phyloP scores from a whole-genome alignment of 2,797 vertebrate genomes.

The Helostoma temminkii region DNA sequence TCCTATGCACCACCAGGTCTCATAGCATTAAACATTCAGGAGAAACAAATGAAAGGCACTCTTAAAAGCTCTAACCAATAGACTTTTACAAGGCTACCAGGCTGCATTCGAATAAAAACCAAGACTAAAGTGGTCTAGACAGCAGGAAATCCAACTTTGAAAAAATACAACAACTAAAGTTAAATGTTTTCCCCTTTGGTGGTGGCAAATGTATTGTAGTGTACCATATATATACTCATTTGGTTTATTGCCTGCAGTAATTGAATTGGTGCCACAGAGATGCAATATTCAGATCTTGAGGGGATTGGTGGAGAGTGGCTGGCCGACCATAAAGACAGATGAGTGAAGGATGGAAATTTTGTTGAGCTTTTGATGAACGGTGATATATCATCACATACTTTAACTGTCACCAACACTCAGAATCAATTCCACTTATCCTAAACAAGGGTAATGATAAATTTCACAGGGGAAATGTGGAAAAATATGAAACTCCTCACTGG shows the following conservation, averaged over 20 bases:
- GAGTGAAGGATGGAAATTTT: slow-evolving; percentile 61
- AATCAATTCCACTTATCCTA: slow-evolving; percentile 67
- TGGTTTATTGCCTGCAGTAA: slow-evolving; percentile 77
- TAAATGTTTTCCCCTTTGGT: slow-evolving; percentile 75
- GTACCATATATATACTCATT: slow-evolving; percentile 74
- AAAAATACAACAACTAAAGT: slow-evolving; percentile 77
- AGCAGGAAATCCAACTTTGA: slow-evolving; percentile 79
- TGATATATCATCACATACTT: slow-evolving; percentile 71
- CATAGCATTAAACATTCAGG: slow-evolving; percentile 79
- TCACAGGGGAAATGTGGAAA: slow-evolving; percentile 70
- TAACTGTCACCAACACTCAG: slow-evolving; percentile 64
- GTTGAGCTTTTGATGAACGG: slow-evolving; percentile 72
- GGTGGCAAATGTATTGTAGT: slow-evolving; percentile 65
- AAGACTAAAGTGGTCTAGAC: slow-evolving; percentile 82
- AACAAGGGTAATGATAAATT: slow-evolving; percentile 49
- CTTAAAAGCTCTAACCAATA: slow-evolving; percentile 79
- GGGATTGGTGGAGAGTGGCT: slow-evolving; percentile 60
- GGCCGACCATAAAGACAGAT: slow-evolving; percentile 61
- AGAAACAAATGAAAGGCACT: slow-evolving; percentile 80
- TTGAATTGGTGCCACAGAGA: slow-evolving; percentile 76
- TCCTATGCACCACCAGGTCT: slow-evolving; percentile 63
- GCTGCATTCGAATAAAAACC: slow-evolving; percentile 75
- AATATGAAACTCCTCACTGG: slow-evolving; percentile 57
- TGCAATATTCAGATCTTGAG: slow-evolving; percentile 79
- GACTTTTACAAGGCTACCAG: slow-evolving; percentile 78